Conservation (phyloP, 2,888 invertebrate species). For the Leptinotarsa peninsularis region DNA sequence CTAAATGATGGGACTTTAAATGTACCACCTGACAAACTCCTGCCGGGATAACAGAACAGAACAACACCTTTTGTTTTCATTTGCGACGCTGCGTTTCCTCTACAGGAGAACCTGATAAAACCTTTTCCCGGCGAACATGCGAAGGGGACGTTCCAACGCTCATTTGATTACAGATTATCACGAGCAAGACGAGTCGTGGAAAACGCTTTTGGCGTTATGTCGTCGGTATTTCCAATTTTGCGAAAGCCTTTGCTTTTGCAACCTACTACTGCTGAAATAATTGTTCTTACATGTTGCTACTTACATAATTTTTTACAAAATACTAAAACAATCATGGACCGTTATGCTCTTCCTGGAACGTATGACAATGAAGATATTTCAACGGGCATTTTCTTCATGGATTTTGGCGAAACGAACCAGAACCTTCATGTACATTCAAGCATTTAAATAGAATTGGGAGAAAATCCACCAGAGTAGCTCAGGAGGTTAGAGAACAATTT, state of each 20-base stretch:
- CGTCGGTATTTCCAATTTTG: conserved; percentile 25
- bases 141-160: conserved; percentile 29
- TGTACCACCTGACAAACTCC: conserved; percentile 27
- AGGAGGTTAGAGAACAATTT: conserved; percentile 31
- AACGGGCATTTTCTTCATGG: conserved; percentile 16
- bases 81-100: conserved; percentile 33
- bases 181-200: conserved; percentile 24
- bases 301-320: conserved; percentile 27
- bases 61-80: conserved; percentile 33
- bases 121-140: conserved; percentile 33
- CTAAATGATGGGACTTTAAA: conserved; percentile 20
- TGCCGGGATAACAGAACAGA: conserved; percentile 30
- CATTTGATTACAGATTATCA: conserved; percentile 25
- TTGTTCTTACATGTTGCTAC: conserved; percentile 25
- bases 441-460: conserved; percentile 26
- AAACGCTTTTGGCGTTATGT: conserved; percentile 22
- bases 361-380: conserved; percentile 26
- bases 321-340: conserved; percentile 19
- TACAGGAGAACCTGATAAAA: conserved; percentile 33
- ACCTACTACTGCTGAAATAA: conserved; percentile 19
- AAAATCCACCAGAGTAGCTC: conserved; percentile 32
- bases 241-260: conserved; percentile 23
- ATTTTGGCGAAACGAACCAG: conserved; percentile 23
- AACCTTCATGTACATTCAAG: conserved; percentile 23
- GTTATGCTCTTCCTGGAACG: conserved; percentile 17